Evolutionary conservation across 2,113 vertebrate species (phyloP), one percentile per base, ranked within the genome.

Genomic region (Zonotrichia leucophrys): DNA sequence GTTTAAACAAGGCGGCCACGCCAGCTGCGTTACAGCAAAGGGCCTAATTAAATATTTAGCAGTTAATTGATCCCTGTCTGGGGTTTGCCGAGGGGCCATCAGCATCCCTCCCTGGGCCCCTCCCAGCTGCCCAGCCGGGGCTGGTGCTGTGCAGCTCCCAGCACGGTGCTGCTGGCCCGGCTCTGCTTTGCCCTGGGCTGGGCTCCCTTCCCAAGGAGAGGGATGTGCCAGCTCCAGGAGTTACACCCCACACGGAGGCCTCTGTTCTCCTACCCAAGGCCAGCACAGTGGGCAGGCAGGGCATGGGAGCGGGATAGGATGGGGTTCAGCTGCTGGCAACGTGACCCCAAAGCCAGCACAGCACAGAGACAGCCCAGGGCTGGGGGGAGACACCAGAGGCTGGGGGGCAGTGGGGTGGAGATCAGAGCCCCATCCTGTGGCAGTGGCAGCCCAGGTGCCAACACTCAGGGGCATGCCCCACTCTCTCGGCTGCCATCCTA

Each of bases 41-140:
- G 90, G 60, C 62, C 95, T 97, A 89, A 98, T 98, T 97, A 98
- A 98, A 97, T 96, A 97, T 97, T 95, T 96, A 98, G 97, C 96
- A 96, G 97, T 97, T 97, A 97, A 98, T 98, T 98, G 98, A 98
- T 98, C 96, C 97, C 95, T 72, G 39, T 93, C 91, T 96, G 87
- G 84, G 79, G 90, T 96, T 97, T 94, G 94, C 94, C 84, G 93
- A 88, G 90, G 97, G 91, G 49, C 88, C 93, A 81, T 95, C 91
- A 72, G 92, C 94, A 94, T 79, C 56, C 17, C 37, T 64, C 21
- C 83, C 35, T 4, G 13, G 4, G 0, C 17, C 11, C 23, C 41
- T 42, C 25, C 24, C 5, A 3, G n/a, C 22, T 21, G 9, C 25
- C 24, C 5, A 3, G n/a, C 22, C 23, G 9, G 25, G 2, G 5